Conservation (phyloP, 2,888 invertebrate species). For the Allolobophora icterica region DNA sequence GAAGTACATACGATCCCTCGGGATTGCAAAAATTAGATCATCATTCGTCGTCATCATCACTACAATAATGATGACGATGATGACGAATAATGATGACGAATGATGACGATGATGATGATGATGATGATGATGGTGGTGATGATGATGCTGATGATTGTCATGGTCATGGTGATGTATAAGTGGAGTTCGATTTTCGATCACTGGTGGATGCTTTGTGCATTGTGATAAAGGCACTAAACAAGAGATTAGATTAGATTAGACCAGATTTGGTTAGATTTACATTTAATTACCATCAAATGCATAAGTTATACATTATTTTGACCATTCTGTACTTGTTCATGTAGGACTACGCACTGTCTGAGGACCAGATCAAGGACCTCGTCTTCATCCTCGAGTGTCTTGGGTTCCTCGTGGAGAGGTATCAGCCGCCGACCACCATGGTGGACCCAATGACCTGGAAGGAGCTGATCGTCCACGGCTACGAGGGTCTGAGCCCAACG, state of each 20-base stretch:
- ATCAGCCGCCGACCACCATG: background rate
- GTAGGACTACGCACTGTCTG: background rate
- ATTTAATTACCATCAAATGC: background rate
- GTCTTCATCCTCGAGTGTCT: conserved; percentile 14
- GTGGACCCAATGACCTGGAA: background rate
- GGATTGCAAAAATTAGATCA: too few species aligned
- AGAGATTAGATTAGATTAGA: background rate
- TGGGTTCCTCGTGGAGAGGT: conserved; percentile 1
- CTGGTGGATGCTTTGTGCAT: background rate
- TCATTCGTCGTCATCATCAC: background rate
- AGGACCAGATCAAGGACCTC: background rate
- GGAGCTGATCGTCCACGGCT: conserved; percentile 19
- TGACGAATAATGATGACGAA: too few species aligned
- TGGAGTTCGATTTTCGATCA: background rate
- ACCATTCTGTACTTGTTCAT: background rate
- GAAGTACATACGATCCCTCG: too few species aligned
- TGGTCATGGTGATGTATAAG: too few species aligned
- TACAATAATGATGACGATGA: too few species aligned
- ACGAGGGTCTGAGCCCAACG: background rate
- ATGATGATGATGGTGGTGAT: too few species aligned
- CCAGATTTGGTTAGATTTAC: background rate
- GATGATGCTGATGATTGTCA: too few species aligned
- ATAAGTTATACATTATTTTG: background rate
- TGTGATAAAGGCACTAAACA: background rate
- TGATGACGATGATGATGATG: too few species aligned